Evolutionary conservation across 2,888 invertebrate species (phyloP).

Genomic region (Cataglyphis altisquamis): DNA sequence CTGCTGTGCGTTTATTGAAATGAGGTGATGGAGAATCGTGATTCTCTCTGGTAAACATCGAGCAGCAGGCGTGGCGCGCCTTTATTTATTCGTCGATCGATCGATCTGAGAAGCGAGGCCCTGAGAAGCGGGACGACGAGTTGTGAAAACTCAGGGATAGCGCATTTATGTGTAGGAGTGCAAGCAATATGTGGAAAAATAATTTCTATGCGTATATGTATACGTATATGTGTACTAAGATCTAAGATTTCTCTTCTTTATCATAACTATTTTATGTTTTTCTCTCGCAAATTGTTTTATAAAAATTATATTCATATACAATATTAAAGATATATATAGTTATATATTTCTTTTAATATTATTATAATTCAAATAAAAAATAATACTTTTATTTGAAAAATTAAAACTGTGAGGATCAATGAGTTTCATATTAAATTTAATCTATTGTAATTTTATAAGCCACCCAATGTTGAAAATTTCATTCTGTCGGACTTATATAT

Average conservation of each 20-base stretch:
- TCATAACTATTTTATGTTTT: background rate
- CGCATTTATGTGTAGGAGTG: background rate
- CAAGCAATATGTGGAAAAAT: background rate
- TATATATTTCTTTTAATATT: no score
- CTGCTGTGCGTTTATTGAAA: slow-evolving; percentile 37
- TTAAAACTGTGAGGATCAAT: background rate
- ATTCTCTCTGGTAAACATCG: slow-evolving; percentile 43
- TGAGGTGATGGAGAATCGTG: slow-evolving; percentile 39
- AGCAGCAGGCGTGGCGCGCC: slow-evolving; percentile 25
- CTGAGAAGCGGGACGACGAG: background rate
- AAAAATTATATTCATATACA: background rate
- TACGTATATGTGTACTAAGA: background rate
- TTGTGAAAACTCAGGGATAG: slow-evolving; percentile 4
- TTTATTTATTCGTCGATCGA: slow-evolving; percentile 52
- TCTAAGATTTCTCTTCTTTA: background rate
- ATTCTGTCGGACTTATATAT: background rate
- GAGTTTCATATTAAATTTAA: slow-evolving; percentile 1
- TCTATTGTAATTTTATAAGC: background rate
- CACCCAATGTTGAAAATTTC: background rate
- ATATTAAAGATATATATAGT: background rate
- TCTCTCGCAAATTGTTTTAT: background rate
- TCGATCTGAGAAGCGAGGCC: slow-evolving; percentile 17
- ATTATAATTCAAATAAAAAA: background rate
- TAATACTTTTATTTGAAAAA: background rate
- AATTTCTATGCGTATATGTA: background rate